Evolutionary conservation across 2,113 vertebrate genomes (phyloP).

Genomic region (Chaenocephalus aceratus): DNA sequence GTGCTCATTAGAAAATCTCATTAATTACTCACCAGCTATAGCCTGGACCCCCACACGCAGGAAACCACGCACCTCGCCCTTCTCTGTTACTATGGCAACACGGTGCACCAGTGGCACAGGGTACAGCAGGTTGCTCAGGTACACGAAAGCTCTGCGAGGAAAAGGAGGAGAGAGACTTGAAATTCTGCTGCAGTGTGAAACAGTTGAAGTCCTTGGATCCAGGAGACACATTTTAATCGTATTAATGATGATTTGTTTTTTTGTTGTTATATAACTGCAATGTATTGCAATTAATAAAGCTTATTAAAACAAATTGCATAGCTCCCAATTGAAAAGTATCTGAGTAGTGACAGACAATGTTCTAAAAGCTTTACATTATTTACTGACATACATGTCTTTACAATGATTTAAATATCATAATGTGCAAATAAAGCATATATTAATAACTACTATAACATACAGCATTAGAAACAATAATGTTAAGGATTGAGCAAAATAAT

Average conservation of each 20-base stretch:
- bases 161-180: slow-evolving; percentile 17
- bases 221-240: neutral
- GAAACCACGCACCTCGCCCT: slow-evolving; percentile 95
- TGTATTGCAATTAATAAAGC: neutral
- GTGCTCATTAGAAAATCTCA: slow-evolving; percentile 42
- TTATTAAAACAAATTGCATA: slow-evolving; percentile 3
- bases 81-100: slow-evolving; percentile 97
- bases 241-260: neutral
- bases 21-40: slow-evolving; percentile 91
- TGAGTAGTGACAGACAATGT: neutral
- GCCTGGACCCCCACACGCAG: slow-evolving; percentile 97
- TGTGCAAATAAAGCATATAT: slow-evolving; percentile 28
- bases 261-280: neutral
- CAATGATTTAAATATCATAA: slow-evolving; percentile 4
- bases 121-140: slow-evolving; percentile 98
- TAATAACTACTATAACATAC: slow-evolving; percentile 26
- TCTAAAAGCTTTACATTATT: neutral
- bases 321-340: neutral
- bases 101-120: slow-evolving; percentile 96
- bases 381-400: neutral
- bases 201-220: neutral
- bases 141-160: slow-evolving; percentile 92
- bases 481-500: slow-evolving; percentile 23
- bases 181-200: slow-evolving; percentile 38
- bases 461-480: slow-evolving; percentile 57